Base-by-base conservation (phyloP, 2,888 invertebrate genomes). In the Drosophila sordidapex region DNA sequence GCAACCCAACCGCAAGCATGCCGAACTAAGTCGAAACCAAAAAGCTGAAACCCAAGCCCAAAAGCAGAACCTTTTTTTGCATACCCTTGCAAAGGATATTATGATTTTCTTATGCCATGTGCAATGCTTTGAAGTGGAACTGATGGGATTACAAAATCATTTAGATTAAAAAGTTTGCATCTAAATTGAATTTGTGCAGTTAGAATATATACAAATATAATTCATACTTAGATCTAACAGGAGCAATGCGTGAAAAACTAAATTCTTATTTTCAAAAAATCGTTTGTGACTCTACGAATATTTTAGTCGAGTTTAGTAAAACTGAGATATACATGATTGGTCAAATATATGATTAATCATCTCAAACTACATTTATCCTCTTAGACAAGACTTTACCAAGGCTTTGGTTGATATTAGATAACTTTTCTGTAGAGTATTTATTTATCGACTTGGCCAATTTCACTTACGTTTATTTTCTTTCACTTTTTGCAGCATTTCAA, bases 401-500 rank as follows among this genome's bases (percentile, higher is more conserved):
- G 21, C 43, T 43, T 43, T 43, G 13, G 13, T 21, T 48, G 8
- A 27, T 4, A 18, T 2, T 8, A 48, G 7, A 10, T 18, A 2
- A 10, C 18, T 8, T 2, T 11, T 43, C 6, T 18, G 21, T 13
- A 61, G 64, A 15, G 64, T 21, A 40, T 58, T 15, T 11, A 11
- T 11, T 27, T 2, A 11, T 27, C 48, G 38, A 5, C 29, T 3
- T 40, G 4, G 3, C 13, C 6, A 6, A 31, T 5, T 18, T 40
- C 0, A 1, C 6, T 53, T 15, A 4, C 3, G 35, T 27, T 43
- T 5, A 52, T 66, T 46, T 52, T 66, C 31, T 29, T 61, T 35
- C 54, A 25, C 53, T 53, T 69, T 60, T 67, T 60, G 53, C 49
- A 62, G 65, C 81, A 74, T 85, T 87, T 85, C 85, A 85, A 85